Evolutionary conservation across 35 echinoderm and acorn worm genomes (phyloP), one percentile per base, ranked within the genome.

Genomic region (Amphiura filiformis): DNA sequence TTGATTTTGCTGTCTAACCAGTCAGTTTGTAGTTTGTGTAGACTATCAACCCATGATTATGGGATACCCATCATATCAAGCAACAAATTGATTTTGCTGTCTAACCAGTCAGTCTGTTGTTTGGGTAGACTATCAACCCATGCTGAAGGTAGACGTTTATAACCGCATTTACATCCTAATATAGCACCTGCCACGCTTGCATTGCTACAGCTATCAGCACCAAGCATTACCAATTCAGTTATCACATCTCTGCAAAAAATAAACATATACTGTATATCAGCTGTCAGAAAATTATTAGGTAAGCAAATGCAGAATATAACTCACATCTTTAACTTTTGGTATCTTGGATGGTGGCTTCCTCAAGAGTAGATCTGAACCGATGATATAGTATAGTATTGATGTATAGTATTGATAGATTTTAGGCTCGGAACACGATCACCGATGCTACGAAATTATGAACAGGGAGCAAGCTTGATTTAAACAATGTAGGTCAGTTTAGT

Each of bases 11-110:
- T 78, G 40, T 94, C 88, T 18, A 94, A 78, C 93, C 93, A 94
- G 26, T 89, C 31, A 9, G 88, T 80, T 23, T 86, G 78, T 36
- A 80, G 75, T 35, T 42, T 78, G 37, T 42, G 47, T 13, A 94
- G 79, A 35, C 83, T 47, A 17, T 47, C 41, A 47, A 47, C 41
- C 41, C 41, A 9, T n/a, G 61, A 18, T 87, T 37, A 94, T 37
- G 93, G 93, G 35, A 94, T 34, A 14, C 82, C 93, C 93, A 94
- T 94, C 88, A 94, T 86, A 44, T 94, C 93, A 15, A 94, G 84
- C 22, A 90, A 80, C 34, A 88, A 82, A 40, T 94, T 94, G 61
- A 94, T 89, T 79, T 90, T 94, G 1, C 86, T 78, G 40, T 94
- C 88, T 18, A 94, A 78, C 93, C 93, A 94, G 26, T 89, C 31